These are phyloP conservation scores for Augochlorella aurata DNA, from an alignment of 2,888 invertebrate genomes.

Conservation along the genomic window DNA sequence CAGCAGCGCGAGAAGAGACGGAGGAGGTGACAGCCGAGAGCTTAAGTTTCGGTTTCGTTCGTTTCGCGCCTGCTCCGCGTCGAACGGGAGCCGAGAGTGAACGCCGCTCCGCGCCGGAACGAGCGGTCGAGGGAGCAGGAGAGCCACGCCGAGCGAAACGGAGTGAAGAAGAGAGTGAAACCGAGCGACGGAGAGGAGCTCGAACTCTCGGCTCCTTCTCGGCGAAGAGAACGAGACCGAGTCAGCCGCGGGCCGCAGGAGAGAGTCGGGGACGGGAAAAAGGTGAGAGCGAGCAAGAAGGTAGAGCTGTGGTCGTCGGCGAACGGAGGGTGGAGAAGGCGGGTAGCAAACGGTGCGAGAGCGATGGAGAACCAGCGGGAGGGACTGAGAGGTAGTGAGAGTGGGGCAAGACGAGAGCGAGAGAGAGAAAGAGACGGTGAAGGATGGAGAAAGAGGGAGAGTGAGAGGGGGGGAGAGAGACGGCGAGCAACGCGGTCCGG, in stretches of 20 bases:
- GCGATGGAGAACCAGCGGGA: constrained; percentile 19
- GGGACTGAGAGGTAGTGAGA: constrained; percentile 24
- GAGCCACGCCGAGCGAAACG: not conserved
- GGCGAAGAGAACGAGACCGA: constrained; percentile 7
- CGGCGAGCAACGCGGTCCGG: not conserved
- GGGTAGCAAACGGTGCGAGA: not conserved
- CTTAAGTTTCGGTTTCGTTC: constrained; percentile 73
- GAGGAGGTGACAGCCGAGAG: constrained; percentile 58
- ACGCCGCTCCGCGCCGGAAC: constrained; percentile 14
- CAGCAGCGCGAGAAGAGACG: constrained; percentile 44
- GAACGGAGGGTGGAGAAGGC: constrained; percentile 22
- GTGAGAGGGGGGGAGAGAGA: not conserved
- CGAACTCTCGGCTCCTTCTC: not conserved
- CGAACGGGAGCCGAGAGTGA: constrained; percentile 63
- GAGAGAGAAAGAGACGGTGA: constrained; percentile 22
- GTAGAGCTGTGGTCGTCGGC: constrained; percentile 14
- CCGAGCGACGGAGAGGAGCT: constrained; percentile 13
- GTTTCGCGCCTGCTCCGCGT: constrained; percentile 69
- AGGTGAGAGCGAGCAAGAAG: constrained; percentile 25
- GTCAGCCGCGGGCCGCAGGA: not conserved
- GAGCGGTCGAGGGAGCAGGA: not conserved
- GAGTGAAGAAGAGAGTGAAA: constrained; percentile 31
- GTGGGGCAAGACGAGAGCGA: constrained; percentile 7
- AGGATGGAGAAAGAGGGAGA: constrained; percentile 38
- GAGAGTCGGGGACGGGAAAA: constrained; percentile 15